Conservation (phyloP, 2,888 invertebrate species). For the Scaptomyza tumidula region DNA sequence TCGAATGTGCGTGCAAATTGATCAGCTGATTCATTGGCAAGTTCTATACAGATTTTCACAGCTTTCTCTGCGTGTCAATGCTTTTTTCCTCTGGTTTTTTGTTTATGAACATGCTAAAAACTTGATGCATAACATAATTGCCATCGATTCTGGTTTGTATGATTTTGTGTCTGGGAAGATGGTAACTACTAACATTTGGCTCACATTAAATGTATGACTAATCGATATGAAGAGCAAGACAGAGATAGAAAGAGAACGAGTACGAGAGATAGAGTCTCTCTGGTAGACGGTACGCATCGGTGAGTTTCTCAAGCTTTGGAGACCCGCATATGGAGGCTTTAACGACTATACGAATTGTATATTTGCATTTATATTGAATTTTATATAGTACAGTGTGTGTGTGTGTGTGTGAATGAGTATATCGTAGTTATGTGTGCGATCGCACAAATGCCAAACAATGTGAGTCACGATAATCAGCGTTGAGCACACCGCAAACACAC, state of each 20-base stretch:
- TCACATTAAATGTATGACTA: slow-evolving; percentile 62
- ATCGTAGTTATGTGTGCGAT: slow-evolving; percentile 59
- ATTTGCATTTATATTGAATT: slow-evolving; percentile 64
- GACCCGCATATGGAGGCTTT: slow-evolving; percentile 39
- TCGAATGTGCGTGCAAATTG: slow-evolving; percentile 37
- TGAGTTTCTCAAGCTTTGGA: slow-evolving; percentile 52
- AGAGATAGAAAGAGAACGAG: slow-evolving; percentile 1
- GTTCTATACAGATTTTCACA: slow-evolving; percentile 63
- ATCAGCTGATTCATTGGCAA: slow-evolving; percentile 43
- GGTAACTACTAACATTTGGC: slow-evolving; percentile 41
- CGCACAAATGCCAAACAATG: slow-evolving; percentile 74
- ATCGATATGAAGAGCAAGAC: slow-evolving; percentile 49
- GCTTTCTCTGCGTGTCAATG: slow-evolving; percentile 56
- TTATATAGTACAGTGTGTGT: slow-evolving; percentile 18
- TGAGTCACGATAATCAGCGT: slow-evolving; percentile 79
- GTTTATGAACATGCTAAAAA: slow-evolving; percentile 56
- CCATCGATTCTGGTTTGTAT: slow-evolving; percentile 25
- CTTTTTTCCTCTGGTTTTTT: neutral
- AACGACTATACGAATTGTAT: slow-evolving; percentile 50
- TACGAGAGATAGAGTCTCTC: slow-evolving; percentile 28
- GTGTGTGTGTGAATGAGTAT: slow-evolving; percentile 12
- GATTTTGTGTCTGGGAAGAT: slow-evolving; percentile 34
- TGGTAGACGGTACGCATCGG: slow-evolving; percentile 53
- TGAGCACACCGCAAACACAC: slow-evolving; percentile 72
- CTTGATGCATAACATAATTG: slow-evolving; percentile 50